These are phyloP conservation scores for Temnothorax curvispinosus DNA, from an alignment of 1,140 invertebrate species.

Conservation along the genomic window DNA sequence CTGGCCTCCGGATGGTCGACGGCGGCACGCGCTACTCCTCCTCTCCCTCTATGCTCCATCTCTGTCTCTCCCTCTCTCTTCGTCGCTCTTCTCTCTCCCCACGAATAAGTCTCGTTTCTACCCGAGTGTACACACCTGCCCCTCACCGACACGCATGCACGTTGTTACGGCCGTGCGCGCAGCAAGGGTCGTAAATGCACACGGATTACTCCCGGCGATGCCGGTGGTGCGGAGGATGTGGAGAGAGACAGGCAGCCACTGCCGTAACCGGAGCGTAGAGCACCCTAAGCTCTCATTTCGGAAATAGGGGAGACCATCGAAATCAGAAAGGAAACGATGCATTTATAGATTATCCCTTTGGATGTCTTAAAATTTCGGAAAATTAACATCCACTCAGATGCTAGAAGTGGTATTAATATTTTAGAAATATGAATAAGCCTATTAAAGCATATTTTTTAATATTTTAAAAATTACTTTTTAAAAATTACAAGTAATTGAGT, in stretches of 20 bases:
- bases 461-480: background rate
- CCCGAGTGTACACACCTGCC: constrained; percentile 82
- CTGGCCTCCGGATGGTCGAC: constrained; percentile 85
- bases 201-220: constrained; percentile 79
- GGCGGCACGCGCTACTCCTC: constrained; percentile 81
- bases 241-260: constrained; percentile 57
- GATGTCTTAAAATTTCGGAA: background rate
- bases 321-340: background rate
- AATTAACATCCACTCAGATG: background rate
- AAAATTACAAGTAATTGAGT: background rate
- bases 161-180: constrained; percentile 74
- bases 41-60: constrained; percentile 44
- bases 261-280: constrained; percentile 49
- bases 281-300: constrained; percentile 10
- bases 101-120: constrained; percentile 64
- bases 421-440: background rate
- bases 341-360: background rate
- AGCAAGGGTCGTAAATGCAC: constrained; percentile 83
- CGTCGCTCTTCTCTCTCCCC: constrained; percentile 56
- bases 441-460: background rate
- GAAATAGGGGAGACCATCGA: background rate
- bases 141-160: constrained; percentile 79
- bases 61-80: constrained; percentile 62
- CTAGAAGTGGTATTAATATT: background rate
- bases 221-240: constrained; percentile 64